Base-by-base conservation (phyloP, 2,888 invertebrate genomes). In the Harpalus rufipes region DNA sequence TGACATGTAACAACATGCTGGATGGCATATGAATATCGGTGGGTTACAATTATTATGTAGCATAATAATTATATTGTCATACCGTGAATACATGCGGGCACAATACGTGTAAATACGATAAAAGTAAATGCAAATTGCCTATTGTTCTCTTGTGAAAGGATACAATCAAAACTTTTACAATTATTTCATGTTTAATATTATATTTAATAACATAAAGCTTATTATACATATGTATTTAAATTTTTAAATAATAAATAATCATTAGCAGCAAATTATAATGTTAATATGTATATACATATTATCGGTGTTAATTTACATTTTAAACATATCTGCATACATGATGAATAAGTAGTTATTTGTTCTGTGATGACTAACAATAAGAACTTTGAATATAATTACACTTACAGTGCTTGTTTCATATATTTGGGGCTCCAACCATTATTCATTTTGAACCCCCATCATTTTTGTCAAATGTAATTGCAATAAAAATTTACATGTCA, bases 11-110 rank as follows among this genome's bases (percentile, higher is more conserved):
- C 68, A 39, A 16, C 44, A 0, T 74, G 25, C 18, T 18, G 1
- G 18, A 18, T 8, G 7, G 3, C 18, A 18, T 12, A 7, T 16
- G 18, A 44, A 44, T 51, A 74, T 72, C 14, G 72, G 18, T 44
- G 8, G 18, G 32, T 32, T 32, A 32, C 44, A 74, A 74, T 74
- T 44, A 39, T 44, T 1, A 74, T 44, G 44, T 44, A 68, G 32
- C 39, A 14, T 41, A 74, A 39, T 41, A 74, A 74, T 74, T 44
- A 44, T 10, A 74, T 74, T 74, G 72, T 74, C 18, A 41, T 32
- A 25, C 25, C 7, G 12, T 68, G n/a, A 32, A 39, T 25, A 25
- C 68, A 7, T 63, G 5, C 63, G 8, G 59, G 12, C 12, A 63
- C 12, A 32, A 63, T 25, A 63, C 32, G 25, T 21, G 18, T 14